Evolutionary conservation across 2,888 invertebrate species (phyloP), one percentile per base, ranked within the genome.

Genomic region (Caenorhabditis panamensis): DNA sequence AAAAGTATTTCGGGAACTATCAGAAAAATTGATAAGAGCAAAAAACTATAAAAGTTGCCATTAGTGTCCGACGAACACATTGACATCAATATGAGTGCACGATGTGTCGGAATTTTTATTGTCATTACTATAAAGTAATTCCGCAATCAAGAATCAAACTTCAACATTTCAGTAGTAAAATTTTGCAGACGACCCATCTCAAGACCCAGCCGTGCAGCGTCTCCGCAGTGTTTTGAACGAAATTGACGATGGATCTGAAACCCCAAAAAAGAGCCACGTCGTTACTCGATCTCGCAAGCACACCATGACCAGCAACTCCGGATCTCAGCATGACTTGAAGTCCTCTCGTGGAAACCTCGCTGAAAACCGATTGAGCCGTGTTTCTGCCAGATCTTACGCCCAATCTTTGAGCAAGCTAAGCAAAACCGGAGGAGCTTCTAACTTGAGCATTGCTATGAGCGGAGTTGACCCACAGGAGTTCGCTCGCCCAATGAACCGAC

Each of bases 401-500:
- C 88, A 90, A 75, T 90, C 89, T 11, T 71, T 90, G 61, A 87
- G 88, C 58, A 84, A 87, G 18, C 77, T 90, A 18, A 87, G 86
- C 69, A 85, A 77, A 58, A 82, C 85, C 31, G 84, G 84, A 49
- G 86, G 84, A 16, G 85, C 87, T 2, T 89, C 89, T 37, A 85
- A 83, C 31, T 71, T 88, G 16, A 87, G 87, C 66, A 83, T 90
- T 36, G 90, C 90, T 2, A 78, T 90, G 73, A 88, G 88, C 62
- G 87, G 89, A 41, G 86, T 89, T 26, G 90, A 90, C 66, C 88
- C 90, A 13, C 83, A 87, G 26, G 90, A 90, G 62, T 89, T 90
- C 75, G 28, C 79, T 2, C 81, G 88, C 5, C 90, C 90, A 13
- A 54, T 90, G 66, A 89, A 87, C 63, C 81, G 90, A 67, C 96